These are phyloP conservation scores for Eublepharis macularius DNA, from an alignment of 2,113 vertebrate genomes.

Conservation along the genomic window DNA sequence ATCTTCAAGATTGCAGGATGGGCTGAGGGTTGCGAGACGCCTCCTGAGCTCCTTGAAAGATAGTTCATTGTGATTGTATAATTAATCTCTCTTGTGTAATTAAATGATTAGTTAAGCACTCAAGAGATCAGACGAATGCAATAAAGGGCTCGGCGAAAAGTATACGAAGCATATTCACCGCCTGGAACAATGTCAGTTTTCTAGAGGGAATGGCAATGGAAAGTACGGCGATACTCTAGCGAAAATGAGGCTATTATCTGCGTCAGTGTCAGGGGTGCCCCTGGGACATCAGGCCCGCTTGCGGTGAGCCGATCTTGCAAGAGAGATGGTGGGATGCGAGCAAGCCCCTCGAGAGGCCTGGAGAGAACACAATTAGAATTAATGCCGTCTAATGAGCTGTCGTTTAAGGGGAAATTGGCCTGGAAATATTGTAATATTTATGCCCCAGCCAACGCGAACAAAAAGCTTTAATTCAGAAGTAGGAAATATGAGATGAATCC, in stretches of 20 bases:
- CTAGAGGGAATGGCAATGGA: neutral
- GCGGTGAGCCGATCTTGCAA: neutral
- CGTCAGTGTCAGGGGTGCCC: neutral
- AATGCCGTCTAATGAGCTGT: neutral
- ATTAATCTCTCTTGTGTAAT: neutral
- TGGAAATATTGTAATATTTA: neutral
- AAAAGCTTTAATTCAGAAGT: neutral
- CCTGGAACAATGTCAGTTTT: neutral
- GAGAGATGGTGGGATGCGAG: neutral
- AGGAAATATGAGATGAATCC: neutral
- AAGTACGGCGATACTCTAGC: no score
- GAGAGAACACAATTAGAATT: neutral
- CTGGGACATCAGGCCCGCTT: neutral
- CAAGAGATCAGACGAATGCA: neutral
- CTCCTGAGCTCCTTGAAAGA: neutral
- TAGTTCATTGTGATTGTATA: neutral
- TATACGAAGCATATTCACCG: neutral
- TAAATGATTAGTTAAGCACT: neutral
- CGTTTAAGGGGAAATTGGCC: neutral
- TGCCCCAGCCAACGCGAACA: neutral
- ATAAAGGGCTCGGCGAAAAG: neutral
- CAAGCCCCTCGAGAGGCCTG: neutral
- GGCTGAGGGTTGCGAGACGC: neutral
- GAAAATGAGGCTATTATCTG: neutral
- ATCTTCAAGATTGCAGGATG: neutral